Base-by-base conservation (phyloP, 2,888 invertebrate species). In the Acrobasis consociella region DNA sequence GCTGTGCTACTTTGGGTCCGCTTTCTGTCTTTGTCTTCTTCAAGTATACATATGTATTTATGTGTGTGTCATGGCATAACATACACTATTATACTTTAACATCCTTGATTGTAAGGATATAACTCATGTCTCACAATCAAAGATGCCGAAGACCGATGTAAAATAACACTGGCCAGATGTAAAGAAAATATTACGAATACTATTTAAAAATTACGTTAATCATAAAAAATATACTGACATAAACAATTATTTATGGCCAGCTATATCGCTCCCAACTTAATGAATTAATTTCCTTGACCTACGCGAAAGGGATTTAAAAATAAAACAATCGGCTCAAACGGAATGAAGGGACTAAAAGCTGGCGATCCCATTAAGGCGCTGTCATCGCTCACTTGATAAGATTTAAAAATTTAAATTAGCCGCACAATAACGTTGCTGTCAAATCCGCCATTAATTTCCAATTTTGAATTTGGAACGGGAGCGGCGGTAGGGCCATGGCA, bases 321-420 rank as follows among this genome's bases (percentile, higher is more conserved):
- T 76, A 77, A 77, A 73, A 74, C 75, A 72, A 71, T 69, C 70
- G 56, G 42, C 56, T 70, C 71, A 76, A 82, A 78, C 69, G 75
- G 77, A 84, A 83, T 77, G 78, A 82, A 81, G 73, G 77, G 83
- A 80, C 81, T 82, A 86, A 86, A 82, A 78, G 82, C 78, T 78
- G 76, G 81, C 81, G 83, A 90, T 88, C 86, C 91, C 91, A 92
- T 91, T 92, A 92, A 84, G 83, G 69, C 85, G 84, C 91, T 91
- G 91, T 92, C 91, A 91, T 91, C 91, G 88, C 83, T 72, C 71
- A 77, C 83, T 85, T 91, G 91, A 92, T 91, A 92, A 89, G 91
- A 91, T 91, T 91, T 90, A 91, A 91, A 91, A 91, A 91, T 91
- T 91, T 90, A 91, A 91, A 91, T 91, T 91, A 91, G 88, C 84